Evolutionary conservation across 1,140 invertebrate genomes (phyloP).

Genomic region (Lepidurus couesii): DNA sequence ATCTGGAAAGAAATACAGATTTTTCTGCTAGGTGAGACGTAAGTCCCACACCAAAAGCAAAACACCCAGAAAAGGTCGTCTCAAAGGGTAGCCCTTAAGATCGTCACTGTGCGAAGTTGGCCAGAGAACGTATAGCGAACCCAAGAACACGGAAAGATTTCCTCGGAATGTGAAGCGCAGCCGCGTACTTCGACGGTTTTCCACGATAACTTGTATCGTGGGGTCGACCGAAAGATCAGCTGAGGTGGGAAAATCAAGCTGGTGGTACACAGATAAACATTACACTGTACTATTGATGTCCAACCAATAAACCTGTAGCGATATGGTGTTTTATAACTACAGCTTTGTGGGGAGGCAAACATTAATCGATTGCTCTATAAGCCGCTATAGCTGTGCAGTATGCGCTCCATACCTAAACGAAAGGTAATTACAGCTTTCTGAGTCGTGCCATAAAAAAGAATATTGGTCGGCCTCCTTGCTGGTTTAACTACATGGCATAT

Average conservation of each 20-base stretch:
- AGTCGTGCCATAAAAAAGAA: background rate
- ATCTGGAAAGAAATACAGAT: background rate
- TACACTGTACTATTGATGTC: background rate
- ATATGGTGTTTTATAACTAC: background rate
- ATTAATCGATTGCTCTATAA: background rate
- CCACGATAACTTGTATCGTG: background rate
- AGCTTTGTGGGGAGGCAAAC: slow-evolving; percentile 2
- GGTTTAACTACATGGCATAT: background rate
- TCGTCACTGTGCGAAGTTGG: background rate
- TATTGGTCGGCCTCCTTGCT: background rate
- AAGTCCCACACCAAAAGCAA: background rate
- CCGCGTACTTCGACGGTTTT: background rate
- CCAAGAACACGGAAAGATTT: background rate
- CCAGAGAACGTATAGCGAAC: background rate
- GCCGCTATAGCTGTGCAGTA: background rate
- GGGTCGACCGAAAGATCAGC: background rate
- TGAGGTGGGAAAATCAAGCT: slow-evolving; percentile 12
- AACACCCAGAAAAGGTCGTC: background rate
- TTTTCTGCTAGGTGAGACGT: background rate
- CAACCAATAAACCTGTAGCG: background rate
- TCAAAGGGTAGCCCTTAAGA: background rate
- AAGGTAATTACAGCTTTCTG: background rate
- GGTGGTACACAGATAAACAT: slow-evolving; percentile 15
- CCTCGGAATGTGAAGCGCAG: background rate
- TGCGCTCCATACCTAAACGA: slow-evolving; percentile 13